These are phyloP conservation scores for Subanguina moxae DNA, from an alignment of 1,140 invertebrate species.

Conservation along the genomic window DNA sequence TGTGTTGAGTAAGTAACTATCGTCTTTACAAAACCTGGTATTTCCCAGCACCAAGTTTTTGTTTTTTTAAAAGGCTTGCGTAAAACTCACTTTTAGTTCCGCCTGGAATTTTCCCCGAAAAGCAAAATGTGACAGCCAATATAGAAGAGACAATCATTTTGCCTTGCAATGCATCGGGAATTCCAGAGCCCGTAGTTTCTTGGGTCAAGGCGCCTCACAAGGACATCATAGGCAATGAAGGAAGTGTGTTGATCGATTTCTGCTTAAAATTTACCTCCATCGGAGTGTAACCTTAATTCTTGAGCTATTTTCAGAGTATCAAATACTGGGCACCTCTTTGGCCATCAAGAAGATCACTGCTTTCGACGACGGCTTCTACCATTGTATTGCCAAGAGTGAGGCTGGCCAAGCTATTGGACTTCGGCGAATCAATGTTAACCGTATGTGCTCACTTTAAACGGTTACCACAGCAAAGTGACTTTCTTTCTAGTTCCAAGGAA, in stretches of 20 bases:
- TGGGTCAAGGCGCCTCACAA: slow-evolving; percentile 55
- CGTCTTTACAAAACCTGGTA: neutral
- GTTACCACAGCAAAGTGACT: neutral
- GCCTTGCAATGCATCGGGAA: slow-evolving; percentile 59
- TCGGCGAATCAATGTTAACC: slow-evolving; percentile 40
- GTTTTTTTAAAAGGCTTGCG: neutral
- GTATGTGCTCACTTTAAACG: slow-evolving; percentile 19
- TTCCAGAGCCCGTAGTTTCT: slow-evolving; percentile 56
- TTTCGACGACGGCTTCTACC: slow-evolving; percentile 75
- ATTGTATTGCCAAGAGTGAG: slow-evolving; percentile 75
- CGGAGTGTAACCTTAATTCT: neutral
- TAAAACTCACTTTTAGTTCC: slow-evolving; percentile 35
- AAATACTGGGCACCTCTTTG: slow-evolving; percentile 61
- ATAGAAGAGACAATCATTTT: slow-evolving; percentile 44
- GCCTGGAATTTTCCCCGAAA: slow-evolving; percentile 47
- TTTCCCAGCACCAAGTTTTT: neutral
- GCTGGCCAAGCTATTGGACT: slow-evolving; percentile 64
- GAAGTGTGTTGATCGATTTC: slow-evolving; percentile 34
- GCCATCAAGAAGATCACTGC: slow-evolving; percentile 73
- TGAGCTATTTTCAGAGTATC: slow-evolving; percentile 37
- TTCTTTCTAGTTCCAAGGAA: slow-evolving; percentile 28
- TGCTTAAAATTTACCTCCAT: neutral
- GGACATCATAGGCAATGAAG: slow-evolving; percentile 39
- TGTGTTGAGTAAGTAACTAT: slow-evolving; percentile 50
- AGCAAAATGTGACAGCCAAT: slow-evolving; percentile 42